phyloP scores from a whole-genome alignment of 1,140 invertebrate genomes.

The Mactra quadrangularis region DNA sequence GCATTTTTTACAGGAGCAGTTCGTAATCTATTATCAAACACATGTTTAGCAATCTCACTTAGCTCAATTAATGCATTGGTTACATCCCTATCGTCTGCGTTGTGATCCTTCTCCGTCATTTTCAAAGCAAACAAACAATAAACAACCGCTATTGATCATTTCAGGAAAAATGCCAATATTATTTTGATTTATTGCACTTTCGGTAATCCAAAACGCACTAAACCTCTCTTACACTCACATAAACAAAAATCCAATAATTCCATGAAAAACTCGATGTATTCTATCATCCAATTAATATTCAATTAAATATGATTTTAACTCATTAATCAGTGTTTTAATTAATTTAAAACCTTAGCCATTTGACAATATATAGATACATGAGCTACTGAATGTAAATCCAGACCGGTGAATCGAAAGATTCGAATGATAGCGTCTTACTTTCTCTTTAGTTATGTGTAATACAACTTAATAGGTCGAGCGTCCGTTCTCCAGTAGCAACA shows the following conservation, averaged over 20 bases:
- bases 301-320: not conserved
- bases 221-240: not conserved
- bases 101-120: constrained; percentile 63
- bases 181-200: not conserved
- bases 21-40: constrained; percentile 35
- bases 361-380: too few species aligned
- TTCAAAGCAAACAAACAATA: constrained; percentile 9
- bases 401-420: not conserved
- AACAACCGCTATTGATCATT: not conserved
- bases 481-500: constrained; percentile 48
- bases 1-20: constrained; percentile 19
- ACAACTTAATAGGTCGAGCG: not conserved
- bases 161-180: not conserved
- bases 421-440: constrained; percentile 11
- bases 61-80: constrained; percentile 56
- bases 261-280: not conserved
- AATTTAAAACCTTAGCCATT: too few species aligned
- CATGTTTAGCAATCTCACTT: constrained; percentile 60
- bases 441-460: constrained; percentile 3
- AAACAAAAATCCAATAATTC: constrained; percentile 14
- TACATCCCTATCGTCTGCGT: constrained; percentile 61
- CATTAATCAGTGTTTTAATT: too few species aligned
- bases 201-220: constrained; percentile 2
- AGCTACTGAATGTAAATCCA: too few species aligned
- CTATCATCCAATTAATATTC: not conserved